A percentile compares a stretch with the other conserved stretches of the same genome.
Evolutionary conservation across 2,797 vertebrate species (phyloP).

Genomic region (Notamacropus eugenii): DNA sequence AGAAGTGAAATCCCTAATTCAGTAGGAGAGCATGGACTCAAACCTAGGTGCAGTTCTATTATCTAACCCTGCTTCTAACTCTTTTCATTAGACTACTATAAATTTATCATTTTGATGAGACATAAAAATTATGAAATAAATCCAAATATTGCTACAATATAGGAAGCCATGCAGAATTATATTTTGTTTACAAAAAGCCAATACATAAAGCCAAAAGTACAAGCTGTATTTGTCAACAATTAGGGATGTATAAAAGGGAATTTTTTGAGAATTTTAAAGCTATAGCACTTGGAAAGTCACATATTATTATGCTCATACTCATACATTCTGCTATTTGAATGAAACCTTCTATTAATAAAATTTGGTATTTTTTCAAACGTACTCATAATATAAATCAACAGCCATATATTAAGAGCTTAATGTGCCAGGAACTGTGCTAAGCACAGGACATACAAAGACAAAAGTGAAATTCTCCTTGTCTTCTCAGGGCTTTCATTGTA

Average conservation of each 20-base stretch:
- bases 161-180: neutral
- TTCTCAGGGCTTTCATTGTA: neutral
- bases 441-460: neutral
- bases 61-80: neutral
- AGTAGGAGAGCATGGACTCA: neutral
- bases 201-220: neutral
- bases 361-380: neutral
- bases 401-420: neutral
- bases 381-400: neutral
- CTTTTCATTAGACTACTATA: neutral
- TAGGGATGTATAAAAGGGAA: neutral
- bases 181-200: neutral
- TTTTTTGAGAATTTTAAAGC: neutral
- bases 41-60: neutral
- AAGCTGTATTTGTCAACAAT: neutral
- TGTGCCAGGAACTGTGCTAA: neutral
- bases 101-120: neutral
- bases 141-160: neutral
- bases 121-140: neutral
- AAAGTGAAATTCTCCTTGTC: neutral
- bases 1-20: neutral
- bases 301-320: neutral
- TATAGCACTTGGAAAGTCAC: neutral
- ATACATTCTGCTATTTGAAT: neutral
- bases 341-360: neutral